phyloP scores from a whole-genome alignment of 2,113 vertebrate species.

The Poecilia latipinna region DNA sequence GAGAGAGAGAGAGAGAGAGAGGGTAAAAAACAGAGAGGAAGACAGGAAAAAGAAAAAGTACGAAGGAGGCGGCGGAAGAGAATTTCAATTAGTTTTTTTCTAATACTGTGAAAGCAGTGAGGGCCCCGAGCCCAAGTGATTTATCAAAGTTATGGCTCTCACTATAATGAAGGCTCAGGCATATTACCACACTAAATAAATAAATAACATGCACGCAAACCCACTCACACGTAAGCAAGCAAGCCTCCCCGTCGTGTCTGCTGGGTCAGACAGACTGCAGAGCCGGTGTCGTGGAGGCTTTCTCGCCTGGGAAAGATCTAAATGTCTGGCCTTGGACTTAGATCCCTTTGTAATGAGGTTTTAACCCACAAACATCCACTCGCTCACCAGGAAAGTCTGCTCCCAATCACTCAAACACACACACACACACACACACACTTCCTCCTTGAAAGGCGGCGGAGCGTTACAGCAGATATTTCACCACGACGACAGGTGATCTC shows the following conservation, averaged over 20 bases:
- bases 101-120: constrained; percentile 81
- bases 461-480: constrained; percentile 8
- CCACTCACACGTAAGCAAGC: constrained; percentile 15
- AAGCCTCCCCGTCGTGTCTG: constrained; percentile 37
- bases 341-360: constrained; percentile 60
- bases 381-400: constrained; percentile 19
- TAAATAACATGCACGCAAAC: constrained; percentile 66
- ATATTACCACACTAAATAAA: constrained; percentile 77
- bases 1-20: constrained; percentile 17
- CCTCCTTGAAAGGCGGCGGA: constrained; percentile 2
- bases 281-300: constrained; percentile 40
- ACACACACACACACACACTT: not conserved
- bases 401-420: constrained; percentile 12
- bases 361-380: constrained; percentile 24
- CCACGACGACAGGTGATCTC: constrained; percentile 24
- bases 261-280: constrained; percentile 46
- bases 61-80: constrained; percentile 60
- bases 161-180: constrained; percentile 82
- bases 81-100: constrained; percentile 83
- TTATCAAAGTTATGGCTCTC: constrained; percentile 83
- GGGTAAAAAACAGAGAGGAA: constrained; percentile 26
- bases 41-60: constrained; percentile 18
- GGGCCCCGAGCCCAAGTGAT: constrained; percentile 80
- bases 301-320: constrained; percentile 52
- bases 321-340: constrained; percentile 58